Base-by-base conservation (phyloP, 2,888 invertebrate genomes). In the Drosophila imparisetae region DNA sequence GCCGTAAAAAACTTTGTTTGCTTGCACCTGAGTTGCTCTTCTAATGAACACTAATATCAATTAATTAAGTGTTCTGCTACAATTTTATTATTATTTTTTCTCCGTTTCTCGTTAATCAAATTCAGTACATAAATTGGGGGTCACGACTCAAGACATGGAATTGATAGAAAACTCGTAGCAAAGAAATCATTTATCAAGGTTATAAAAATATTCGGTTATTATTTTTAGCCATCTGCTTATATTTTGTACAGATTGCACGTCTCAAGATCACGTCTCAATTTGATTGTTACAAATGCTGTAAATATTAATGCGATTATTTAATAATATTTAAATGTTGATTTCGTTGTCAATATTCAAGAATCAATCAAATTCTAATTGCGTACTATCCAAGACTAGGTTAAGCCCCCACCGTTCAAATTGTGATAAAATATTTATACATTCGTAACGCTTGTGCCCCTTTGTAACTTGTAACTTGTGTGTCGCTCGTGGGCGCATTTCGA, bases 1-100 rank as follows among this genome's bases (percentile, higher is more conserved):
- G 11, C 40, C 18, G n/a, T 58, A 67, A 59, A 76, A 67, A 65
- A 29, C 54, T 66, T 67, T 57, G 21, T 40, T 50, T 29, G 30
- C 45, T 78, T 70, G 60, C 78, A 66, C 66, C 79, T 66, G n/a
- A 49, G 54, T 55, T 67, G 55, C 69, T 32, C 64, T 11, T 57
- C 64, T 74, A 80, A 78, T 72, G 55, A 72, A 75, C 42, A 38
- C 83, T 83, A 83, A 85, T 73, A 58, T 61, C 55, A 66, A 68
- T 72, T 78, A 80, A 87, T 70, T 74, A 66, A 32, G 38, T 66
- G 21, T 32, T 8, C 15, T 36, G 11, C 24, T 21, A 18, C 29
- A 34, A 5, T 24, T 15, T 13, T 13, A 21, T 42, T 45, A 4
- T 13, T 1, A 21, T 62, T 36, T 18, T 13, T 24, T 10, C 48